Percentiles rank a stretch among this genome's conserved stretches.
Conservation (phyloP, 92 coral and sea anemone species). For the Pocillopora meandrina region DNA sequence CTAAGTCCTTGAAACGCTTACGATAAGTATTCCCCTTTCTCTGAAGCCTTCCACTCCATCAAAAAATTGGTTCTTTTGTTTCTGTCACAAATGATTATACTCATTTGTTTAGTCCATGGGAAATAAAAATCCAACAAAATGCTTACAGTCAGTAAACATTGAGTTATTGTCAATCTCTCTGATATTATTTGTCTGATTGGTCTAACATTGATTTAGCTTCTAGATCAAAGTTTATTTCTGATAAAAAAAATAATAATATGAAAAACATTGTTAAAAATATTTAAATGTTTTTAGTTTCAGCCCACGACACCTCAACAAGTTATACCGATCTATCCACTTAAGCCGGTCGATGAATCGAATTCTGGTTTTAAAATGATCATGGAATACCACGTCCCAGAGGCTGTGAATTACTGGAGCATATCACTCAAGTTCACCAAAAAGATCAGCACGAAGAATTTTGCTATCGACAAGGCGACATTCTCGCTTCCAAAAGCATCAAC, state of each 20-base stretch:
- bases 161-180: no score
- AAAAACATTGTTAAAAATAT: not conserved
- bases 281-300: not conserved
- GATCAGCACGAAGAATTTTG: conserved; percentile 26
- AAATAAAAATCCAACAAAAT: no score
- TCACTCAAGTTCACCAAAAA: conserved; percentile 35
- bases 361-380: conserved; percentile 39
- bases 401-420: conserved; percentile 23
- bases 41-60: no score
- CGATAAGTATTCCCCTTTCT: no score
- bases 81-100: no score
- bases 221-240: not conserved
- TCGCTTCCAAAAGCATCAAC: not conserved
- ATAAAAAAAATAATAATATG: not conserved
- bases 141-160: no score
- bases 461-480: conserved; percentile 33
- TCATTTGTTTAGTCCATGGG: no score
- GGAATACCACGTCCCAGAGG: conserved; percentile 7
- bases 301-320: not conserved
- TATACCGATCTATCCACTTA: not conserved
- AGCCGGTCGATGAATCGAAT: conserved; percentile 34
- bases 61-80: no score
- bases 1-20: no score
- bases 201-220: not conserved
- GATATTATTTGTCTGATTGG: not conserved